phyloP scores from a whole-genome alignment of 64 coral and sea anemone species.

The Cladopsammia gracilis region DNA sequence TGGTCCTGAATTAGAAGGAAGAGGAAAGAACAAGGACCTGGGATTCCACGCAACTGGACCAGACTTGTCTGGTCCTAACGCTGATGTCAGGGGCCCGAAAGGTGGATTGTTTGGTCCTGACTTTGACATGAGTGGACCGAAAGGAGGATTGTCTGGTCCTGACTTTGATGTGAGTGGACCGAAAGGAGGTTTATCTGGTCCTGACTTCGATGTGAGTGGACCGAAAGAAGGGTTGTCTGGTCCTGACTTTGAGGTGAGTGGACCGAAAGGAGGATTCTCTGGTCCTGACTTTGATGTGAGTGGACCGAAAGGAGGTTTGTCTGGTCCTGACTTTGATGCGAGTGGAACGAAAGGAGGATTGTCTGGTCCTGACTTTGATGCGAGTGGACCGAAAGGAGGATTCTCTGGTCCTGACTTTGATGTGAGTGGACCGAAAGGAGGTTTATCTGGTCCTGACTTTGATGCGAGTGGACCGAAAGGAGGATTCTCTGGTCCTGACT shows the following conservation, averaged over 20 bases:
- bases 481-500: neutral
- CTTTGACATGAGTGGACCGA: neutral
- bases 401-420: neutral
- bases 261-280: neutral
- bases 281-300: neutral
- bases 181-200: neutral
- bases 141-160: neutral
- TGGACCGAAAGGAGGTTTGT: neutral
- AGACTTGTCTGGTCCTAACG: too few species aligned
- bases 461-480: neutral
- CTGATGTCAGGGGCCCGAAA: neutral
- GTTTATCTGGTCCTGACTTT: neutral
- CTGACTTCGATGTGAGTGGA: neutral
- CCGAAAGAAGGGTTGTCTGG: too few species aligned
- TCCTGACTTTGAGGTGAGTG: too few species aligned
- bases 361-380: neutral
- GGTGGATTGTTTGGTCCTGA: neutral
- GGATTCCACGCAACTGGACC: neutral
- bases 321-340: neutral
- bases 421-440: neutral
- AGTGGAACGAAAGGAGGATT: neutral
- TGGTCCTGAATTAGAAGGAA: neutral
- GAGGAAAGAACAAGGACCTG: neutral
- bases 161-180: neutral
- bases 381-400: neutral